Base-by-base conservation (phyloP, 2,113 vertebrate genomes). In the Neofelis nebulosa region DNA sequence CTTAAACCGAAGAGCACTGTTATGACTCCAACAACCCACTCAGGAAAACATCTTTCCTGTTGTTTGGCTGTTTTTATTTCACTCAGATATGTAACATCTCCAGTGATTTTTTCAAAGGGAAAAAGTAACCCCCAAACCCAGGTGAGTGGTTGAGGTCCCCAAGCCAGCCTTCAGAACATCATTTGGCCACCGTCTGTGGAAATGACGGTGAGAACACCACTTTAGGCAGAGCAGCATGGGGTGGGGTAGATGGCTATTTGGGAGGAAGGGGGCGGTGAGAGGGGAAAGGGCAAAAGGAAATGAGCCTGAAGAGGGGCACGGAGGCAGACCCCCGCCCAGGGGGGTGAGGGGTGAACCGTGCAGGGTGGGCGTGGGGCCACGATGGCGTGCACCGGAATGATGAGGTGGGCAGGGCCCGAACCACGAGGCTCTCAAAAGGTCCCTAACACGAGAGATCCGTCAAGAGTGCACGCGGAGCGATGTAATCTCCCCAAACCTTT, bases 21-120 rank as follows among this genome's bases (percentile, higher is more conserved):
- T 79, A 68, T 0, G 25, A 88, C 55, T 80, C 57, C 29, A n/a
- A 12, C 38, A 23, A 3, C 12, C 19, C n/a, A 68, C 45, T 63
- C 27, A 23, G 50, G n/a, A 83, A 86, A 69, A 79, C 18, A 76
- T 68, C 66, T 73, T 92, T 45, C 1, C 38, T 73, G 23, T 38
- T 36, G 18, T 84, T 84, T 57, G 31, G 21, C 33, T 78, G 29
- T 65, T 48, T 65, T 89, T 65, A 85, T 68, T 92, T 94, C 50
- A 97, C 21, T 48, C 48, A 87, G 48, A 74, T 63, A 68, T 38
- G 87, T 19, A 86, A 96, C 79, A 87, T 73, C 15, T 27, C 63
- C 81, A n/a, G 5, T 63, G 25, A 45, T 73, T 21, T 25, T 61
- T 94, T 90, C 91, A 91, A 84, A 74, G 13, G 36, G 16, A 19